Conservation (phyloP, 1,140 invertebrate species). For the Ceratina calcarata region DNA sequence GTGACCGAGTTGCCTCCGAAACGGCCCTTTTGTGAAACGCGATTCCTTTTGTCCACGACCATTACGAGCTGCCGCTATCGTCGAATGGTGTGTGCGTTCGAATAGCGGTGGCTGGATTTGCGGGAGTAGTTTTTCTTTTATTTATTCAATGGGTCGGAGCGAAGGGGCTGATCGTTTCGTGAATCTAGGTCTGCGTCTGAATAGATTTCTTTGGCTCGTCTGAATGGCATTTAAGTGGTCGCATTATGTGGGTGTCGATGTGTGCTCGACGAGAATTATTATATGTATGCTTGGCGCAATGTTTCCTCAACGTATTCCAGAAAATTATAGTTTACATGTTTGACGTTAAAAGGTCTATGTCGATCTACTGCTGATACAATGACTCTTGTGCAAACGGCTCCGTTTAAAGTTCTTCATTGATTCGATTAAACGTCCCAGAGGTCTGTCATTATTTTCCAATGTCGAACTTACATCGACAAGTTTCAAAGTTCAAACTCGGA, state of each 20-base stretch:
- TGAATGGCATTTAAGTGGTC: background rate
- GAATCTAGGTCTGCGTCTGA: background rate
- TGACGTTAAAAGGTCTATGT: background rate
- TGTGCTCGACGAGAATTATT: background rate
- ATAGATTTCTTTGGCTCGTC: background rate
- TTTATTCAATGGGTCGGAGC: conserved; percentile 13
- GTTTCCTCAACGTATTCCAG: background rate
- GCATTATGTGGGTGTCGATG: no score
- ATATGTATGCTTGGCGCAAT: background rate
- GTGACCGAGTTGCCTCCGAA: background rate
- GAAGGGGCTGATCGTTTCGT: conserved; percentile 4
- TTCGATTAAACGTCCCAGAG: background rate
- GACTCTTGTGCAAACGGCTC: background rate
- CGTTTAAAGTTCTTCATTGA: background rate
- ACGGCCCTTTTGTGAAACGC: conserved; percentile 18
- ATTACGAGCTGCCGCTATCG: no score
- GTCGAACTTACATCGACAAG: background rate
- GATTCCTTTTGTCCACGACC: background rate
- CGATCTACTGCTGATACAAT: background rate
- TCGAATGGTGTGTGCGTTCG: background rate
- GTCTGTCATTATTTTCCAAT: background rate
- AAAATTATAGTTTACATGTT: background rate
- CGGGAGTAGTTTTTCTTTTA: background rate
- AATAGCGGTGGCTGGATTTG: background rate
- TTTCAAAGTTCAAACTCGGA: background rate